A percentile compares a stretch with the other conserved stretches of the same genome.
phyloP scores from a whole-genome alignment of 2,797 vertebrate genomes.

The Syndactyla subalaris region DNA sequence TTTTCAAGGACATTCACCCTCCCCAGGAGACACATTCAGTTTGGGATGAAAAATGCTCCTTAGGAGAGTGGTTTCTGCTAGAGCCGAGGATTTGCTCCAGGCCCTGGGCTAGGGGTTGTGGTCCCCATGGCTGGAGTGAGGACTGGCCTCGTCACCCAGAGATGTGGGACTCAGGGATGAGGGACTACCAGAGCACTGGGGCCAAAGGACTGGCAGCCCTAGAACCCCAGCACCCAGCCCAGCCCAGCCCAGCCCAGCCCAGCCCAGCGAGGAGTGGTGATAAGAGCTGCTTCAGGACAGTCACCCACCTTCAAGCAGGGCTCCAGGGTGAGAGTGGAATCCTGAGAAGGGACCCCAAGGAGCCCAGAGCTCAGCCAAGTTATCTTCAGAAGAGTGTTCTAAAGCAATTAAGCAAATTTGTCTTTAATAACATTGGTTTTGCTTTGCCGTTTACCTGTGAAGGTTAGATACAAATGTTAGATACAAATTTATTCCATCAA shows the following conservation, averaged over 20 bases:
- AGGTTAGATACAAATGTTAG: not conserved
- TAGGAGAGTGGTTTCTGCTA: not conserved
- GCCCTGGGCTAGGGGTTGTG: not conserved
- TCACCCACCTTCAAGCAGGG: no score
- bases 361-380: not conserved
- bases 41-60: not conserved
- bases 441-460: not conserved
- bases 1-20: not conserved
- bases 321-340: not conserved
- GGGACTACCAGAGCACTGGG: accelerated
- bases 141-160: accelerated
- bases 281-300: not conserved
- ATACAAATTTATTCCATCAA: not conserved
- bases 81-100: not conserved
- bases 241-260: not conserved
- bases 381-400: not conserved
- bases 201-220: no score
- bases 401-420: not conserved
- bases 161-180: not conserved
- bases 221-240: not conserved
- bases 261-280: not conserved
- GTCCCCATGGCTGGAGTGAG: accelerated
- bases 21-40: not conserved
- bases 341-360: not conserved
- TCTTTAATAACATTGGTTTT: not conserved